Conservation (phyloP, 2,888 invertebrate species). For the Drosophila borealis region DNA sequence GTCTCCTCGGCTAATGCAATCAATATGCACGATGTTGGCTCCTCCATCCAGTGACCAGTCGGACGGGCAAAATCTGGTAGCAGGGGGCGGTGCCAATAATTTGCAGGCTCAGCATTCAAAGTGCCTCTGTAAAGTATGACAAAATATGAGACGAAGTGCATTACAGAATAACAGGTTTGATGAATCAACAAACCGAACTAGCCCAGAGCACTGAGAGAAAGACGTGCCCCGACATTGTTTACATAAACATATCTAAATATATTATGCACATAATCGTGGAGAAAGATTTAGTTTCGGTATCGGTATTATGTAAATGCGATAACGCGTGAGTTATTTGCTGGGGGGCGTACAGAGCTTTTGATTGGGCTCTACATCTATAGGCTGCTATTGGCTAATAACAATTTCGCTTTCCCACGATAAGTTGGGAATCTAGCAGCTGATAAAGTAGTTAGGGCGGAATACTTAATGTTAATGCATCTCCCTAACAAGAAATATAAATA, state of each 20-base stretch:
- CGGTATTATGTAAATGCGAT: slow-evolving; percentile 42
- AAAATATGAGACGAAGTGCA: slow-evolving; percentile 50
- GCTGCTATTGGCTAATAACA: slow-evolving; percentile 35
- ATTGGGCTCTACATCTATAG: slow-evolving; percentile 36
- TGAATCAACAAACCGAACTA: slow-evolving; percentile 39
- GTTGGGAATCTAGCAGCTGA: not conserved
- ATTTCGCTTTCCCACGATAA: slow-evolving; percentile 63
- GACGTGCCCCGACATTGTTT: slow-evolving; percentile 29
- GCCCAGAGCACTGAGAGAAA: not conserved
- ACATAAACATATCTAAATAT: slow-evolving; percentile 60
- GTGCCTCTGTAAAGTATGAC: slow-evolving; percentile 42
- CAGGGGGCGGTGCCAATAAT: slow-evolving; percentile 19
- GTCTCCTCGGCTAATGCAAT: slow-evolving; percentile 23
- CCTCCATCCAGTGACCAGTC: slow-evolving; percentile 34
- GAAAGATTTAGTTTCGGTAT: slow-evolving; percentile 33
- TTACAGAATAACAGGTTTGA: slow-evolving; percentile 59
- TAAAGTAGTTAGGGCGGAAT: too few species aligned
- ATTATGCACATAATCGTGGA: slow-evolving; percentile 71
- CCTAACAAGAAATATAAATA: not conserved
- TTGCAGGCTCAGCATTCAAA: slow-evolving; percentile 48
- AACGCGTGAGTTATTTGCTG: slow-evolving; percentile 49
- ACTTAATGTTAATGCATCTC: too few species aligned
- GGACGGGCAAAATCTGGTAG: slow-evolving; percentile 11
- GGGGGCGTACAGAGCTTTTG: slow-evolving; percentile 55
- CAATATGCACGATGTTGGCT: slow-evolving; percentile 41